These are phyloP conservation scores for Dipodomys ordii DNA, from an alignment of 2,113 vertebrate species.

Conservation along the genomic window DNA sequence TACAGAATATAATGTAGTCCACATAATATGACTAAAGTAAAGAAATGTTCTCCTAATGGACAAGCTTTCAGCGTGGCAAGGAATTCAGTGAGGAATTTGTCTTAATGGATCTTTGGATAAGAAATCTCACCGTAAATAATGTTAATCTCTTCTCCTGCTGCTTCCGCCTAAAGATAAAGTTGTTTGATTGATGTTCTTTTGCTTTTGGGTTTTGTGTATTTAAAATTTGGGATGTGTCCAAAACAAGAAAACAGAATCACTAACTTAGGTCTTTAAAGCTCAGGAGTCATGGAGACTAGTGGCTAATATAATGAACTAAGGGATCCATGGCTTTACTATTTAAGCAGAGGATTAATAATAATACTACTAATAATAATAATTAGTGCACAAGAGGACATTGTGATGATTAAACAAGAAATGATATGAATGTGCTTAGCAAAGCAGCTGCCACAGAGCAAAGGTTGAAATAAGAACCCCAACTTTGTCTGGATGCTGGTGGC, in stretches of 20 bases:
- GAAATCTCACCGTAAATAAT: neutral
- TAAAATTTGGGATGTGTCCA: neutral
- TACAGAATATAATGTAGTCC: neutral
- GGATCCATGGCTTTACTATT: neutral
- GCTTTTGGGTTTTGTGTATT: neutral
- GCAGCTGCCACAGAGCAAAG: neutral
- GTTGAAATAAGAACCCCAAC: neutral
- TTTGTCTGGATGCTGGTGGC: too few relatives aligned
- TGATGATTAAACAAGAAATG: neutral
- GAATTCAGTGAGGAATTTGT: conserved; percentile 17
- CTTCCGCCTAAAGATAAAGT: neutral
- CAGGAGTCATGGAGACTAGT: neutral
- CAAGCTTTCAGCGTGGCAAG: neutral
- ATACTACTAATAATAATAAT: neutral
- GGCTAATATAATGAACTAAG: neutral
- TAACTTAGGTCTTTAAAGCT: neutral
- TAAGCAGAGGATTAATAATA: neutral
- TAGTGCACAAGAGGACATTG: neutral
- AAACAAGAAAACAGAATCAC: neutral
- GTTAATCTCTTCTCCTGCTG: neutral
- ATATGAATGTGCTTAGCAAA: neutral
- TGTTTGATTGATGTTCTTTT: neutral
- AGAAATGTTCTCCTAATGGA: neutral
- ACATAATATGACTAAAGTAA: neutral
- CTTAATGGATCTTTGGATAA: neutral